Base-by-base conservation (phyloP, 2,797 vertebrate genomes). In the Sebastes taczanowskii region DNA sequence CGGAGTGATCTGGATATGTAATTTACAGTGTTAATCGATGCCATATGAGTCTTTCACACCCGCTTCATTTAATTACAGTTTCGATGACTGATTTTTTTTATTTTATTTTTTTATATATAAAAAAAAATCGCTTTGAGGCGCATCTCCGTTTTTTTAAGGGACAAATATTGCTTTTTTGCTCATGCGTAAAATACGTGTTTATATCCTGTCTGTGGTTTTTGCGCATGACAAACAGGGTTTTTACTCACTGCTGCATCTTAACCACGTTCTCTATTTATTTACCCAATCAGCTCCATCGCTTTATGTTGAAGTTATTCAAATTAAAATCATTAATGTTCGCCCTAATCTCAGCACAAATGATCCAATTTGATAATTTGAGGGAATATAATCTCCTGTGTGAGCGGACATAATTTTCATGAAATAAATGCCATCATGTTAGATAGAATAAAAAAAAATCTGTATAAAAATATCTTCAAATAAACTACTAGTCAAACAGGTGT, bases 21-120 rank as follows among this genome's bases (percentile, higher is more conserved):
- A 81, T 84, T 89, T 74, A 67, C 70, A 13, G 61, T 59, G 82
- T 75, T 74, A 82, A 86, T 71, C 58, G 49, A 22, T 46, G 60
- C 78, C 83, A 86, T 38, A 16, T 82, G 84, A 83, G 42, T 42
- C 32, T 42, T 78, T 74, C 63, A 38, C 81, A 76, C 62, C 34
- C 86, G 77, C 63, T 61, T 72, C 16, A 64, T 83, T 76, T 58
- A 69, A 82, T 78, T 53, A 85, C 53, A 52, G 10, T 82, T 85
- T 78, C 59, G 67, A 78, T 63, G 68, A 80, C 20, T 80, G 68
- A 23, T 76, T 77, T 74, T 30, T 68, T 29, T 52, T n/a, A 10
- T 52, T 46, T 18, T 0, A 7, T 46, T 46, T 46, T 46, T 46
- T 16, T 46, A 46, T 38, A 14, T 38, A 38, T 38, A 14, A 14